Base-by-base conservation (phyloP, 2,797 vertebrate species). In the Synanceia verrucosa region DNA sequence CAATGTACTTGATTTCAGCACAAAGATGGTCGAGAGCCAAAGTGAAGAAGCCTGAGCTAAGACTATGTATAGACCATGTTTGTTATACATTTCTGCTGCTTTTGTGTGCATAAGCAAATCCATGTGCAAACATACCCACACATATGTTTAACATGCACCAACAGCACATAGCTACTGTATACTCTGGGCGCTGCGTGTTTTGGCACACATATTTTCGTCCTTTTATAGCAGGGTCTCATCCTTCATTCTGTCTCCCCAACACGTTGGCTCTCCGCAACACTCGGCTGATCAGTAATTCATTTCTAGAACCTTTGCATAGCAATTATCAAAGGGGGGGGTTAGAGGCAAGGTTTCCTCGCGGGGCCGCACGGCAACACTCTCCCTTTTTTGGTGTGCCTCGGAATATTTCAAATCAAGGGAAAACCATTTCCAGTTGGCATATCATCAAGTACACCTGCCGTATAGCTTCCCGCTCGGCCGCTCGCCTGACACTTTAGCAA, bases 241-340 rank as follows among this genome's bases (percentile, higher is more conserved):
- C 88, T 91, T 91, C 89, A 93, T 94, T 90, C 91, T 94, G 92
- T 87, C 89, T 95, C 89, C 91, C 88, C 84, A 87, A 94, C 94
- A 94, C 80, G 60, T 94, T 93, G 93, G 84, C 78, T 78, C 92
- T 94, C 91, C 60, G 95, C 90, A 95, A 91, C 94, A 95, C 91
- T 93, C 94, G 94, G 93, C 87, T 94, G 94, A 95, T 95, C 94
- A 95, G 93, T 94, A 95, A 95, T 96, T 96, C 94, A 92, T 93
- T 95, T 95, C 91, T 69, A 90, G 90, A 91, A 86, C 89, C 91
- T 94, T 92, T 93, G 89, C 90, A 93, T 94, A 92, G 90, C 93
- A 96, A 94, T 97, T 96, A 96, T 95, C 94, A 94, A 82, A 94
- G 92, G 78, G 90, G 78, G 90, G 93, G 93, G 86, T 94, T 95